phyloP scores from a whole-genome alignment of 2,797 vertebrate species.

The Sphaeramia orbicularis region DNA sequence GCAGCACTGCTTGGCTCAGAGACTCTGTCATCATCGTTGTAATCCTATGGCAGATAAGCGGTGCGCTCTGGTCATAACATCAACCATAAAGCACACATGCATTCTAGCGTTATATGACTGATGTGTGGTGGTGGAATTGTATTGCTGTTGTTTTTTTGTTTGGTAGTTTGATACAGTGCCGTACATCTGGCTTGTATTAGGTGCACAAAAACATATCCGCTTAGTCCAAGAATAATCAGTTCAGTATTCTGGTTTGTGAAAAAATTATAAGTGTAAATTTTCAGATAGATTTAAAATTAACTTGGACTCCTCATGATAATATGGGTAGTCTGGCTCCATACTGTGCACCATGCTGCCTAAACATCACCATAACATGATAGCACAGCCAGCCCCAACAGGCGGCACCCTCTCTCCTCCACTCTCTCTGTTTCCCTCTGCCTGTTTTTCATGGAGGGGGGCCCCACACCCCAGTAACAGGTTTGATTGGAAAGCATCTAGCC shows the following conservation, averaged over 20 bases:
- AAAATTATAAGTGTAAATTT: neutral
- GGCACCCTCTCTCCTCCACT: slow-evolving; percentile 56
- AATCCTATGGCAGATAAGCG: slow-evolving; percentile 14
- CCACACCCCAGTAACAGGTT: slow-evolving; percentile 82
- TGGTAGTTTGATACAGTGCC: neutral
- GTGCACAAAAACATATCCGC: slow-evolving; percentile 11
- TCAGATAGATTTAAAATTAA: neutral
- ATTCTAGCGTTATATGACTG: neutral
- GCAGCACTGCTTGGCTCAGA: slow-evolving; percentile 18
- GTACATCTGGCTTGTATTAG: slow-evolving; percentile 4
- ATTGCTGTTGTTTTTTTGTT: no score
- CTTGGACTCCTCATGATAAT: neutral
- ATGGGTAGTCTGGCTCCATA: neutral
- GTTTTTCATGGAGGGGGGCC: slow-evolving; percentile 46
- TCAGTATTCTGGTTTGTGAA: neutral
- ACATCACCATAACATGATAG: slow-evolving; percentile 43
- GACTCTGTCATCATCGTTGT: slow-evolving; percentile 2
- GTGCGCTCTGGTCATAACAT: slow-evolving; percentile 17
- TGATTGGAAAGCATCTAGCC: slow-evolving; percentile 86
- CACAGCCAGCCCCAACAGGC: slow-evolving; percentile 56
- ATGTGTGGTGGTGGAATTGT: neutral
- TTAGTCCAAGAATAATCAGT: slow-evolving; percentile 16
- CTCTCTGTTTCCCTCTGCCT: slow-evolving; percentile 27
- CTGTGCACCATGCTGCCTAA: slow-evolving; percentile 15
- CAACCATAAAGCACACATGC: neutral